These are phyloP conservation scores for Callionymus lyra DNA, from an alignment of 2,113 vertebrate genomes.

Conservation along the genomic window DNA sequence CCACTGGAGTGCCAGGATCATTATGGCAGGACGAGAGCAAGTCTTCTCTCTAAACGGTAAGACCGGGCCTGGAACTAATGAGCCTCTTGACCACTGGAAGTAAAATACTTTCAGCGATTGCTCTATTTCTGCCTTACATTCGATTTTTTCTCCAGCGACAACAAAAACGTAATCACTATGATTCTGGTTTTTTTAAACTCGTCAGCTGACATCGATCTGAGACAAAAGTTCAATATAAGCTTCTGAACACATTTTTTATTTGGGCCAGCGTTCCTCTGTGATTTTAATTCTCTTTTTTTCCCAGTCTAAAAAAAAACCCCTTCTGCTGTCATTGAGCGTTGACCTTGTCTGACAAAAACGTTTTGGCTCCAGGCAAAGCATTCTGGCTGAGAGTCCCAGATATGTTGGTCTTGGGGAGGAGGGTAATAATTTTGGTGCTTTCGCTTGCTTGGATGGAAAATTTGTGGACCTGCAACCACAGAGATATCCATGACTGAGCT, in stretches of 20 bases:
- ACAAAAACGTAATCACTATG: too few species aligned
- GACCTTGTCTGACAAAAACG: constrained; percentile 50
- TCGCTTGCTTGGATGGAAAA: constrained; percentile 30
- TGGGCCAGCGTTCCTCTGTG: background rate
- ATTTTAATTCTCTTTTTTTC: constrained; percentile 13
- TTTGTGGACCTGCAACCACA: constrained; percentile 35
- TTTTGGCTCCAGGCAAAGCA: constrained; percentile 39
- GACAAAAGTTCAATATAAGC: background rate
- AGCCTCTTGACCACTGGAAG: constrained; percentile 32
- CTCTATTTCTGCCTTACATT: too few species aligned
- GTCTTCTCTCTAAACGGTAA: constrained; percentile 25
- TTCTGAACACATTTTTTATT: too few species aligned
- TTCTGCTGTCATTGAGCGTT: constrained; percentile 56
- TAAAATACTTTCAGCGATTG: constrained; percentile 16
- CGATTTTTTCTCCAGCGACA: too few species aligned
- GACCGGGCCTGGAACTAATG: constrained; percentile 39
- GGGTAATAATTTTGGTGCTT: constrained; percentile 31
- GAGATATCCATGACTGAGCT: constrained; percentile 27
- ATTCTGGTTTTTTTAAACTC: too few species aligned
- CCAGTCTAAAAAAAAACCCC: constrained; percentile 17
- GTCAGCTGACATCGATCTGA: constrained; percentile 3
- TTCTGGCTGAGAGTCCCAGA: constrained; percentile 50
- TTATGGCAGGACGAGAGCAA: constrained; percentile 36
- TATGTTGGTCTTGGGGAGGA: constrained; percentile 26
- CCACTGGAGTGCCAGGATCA: constrained; percentile 32